These are phyloP conservation scores for Pentalonia nigronervosa DNA, from an alignment of 1,140 invertebrate species.

Conservation along the genomic window DNA sequence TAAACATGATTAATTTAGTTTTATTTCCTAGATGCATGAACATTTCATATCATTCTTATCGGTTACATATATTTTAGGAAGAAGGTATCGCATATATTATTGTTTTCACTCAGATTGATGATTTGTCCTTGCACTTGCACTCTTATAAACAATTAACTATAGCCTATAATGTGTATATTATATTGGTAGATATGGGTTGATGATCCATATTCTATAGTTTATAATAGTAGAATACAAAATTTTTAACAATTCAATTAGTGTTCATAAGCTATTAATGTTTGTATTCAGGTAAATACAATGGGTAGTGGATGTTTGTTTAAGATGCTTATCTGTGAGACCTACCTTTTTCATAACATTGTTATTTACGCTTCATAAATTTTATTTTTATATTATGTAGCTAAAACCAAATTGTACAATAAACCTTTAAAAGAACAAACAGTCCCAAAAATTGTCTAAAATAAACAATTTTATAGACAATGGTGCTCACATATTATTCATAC, in stretches of 20 bases:
- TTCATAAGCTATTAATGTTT: neutral
- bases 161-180: too few relatives aligned
- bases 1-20: neutral
- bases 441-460: too few relatives aligned
- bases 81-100: neutral
- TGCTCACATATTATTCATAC: too few relatives aligned
- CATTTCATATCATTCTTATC: neutral
- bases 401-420: too few relatives aligned
- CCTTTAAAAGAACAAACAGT: too few relatives aligned
- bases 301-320: neutral
- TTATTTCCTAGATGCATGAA: neutral
- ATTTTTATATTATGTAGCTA: too few relatives aligned
- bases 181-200: neutral
- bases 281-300: neutral
- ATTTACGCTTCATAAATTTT: too few relatives aligned
- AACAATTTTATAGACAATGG: too few relatives aligned
- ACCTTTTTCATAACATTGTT: too few relatives aligned
- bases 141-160: neutral
- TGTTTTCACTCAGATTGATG: neutral
- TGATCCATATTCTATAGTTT: neutral
- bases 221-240: neutral
- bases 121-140: constrained; percentile 26
- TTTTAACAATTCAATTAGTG: neutral
- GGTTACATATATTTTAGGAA: neutral
- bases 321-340: neutral